Base-by-base conservation (phyloP, 2,113 vertebrate species). In the Protobothrops mucrosquamatus region DNA sequence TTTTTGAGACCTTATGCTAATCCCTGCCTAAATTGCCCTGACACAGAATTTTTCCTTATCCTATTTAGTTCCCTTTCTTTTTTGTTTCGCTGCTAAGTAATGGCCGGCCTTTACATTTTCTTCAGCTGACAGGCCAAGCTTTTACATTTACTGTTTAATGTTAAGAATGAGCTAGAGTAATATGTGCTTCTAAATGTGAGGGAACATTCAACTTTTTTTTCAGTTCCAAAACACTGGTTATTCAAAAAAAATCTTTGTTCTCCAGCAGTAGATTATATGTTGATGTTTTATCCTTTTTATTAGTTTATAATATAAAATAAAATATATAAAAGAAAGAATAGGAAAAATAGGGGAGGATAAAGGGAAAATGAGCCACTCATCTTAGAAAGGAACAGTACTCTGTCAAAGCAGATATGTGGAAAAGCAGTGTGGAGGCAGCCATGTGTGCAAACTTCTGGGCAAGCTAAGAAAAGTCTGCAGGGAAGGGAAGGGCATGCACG, bases 1-100 rank as follows among this genome's bases (percentile, higher is more conserved):
- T 89, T 91, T n/a, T 55, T 57, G 12, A 51, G 64, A 94, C 59
- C 51, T 93, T 46, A 59, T 94, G 87, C 94, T 94, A n/a, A 93
- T 95, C 43, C 29, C 93, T 93, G 1, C 26, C 26, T 61, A 29
- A 2, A 54, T 2, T 5, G 24, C 52, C 29, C 90, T 29, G 23
- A 11, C 29, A 24, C 29, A 43, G 46, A 51, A 34, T 24, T 85
- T 54, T 55, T 12, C 54, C 22, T 39, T 4, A 26, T 1, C 39
- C 23, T 29, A 7, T 52, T 1, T 89, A 89, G 0, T 91, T 93
- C 52, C 34, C 8, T 91, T 85, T 92, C 29, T 1, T 94, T 85
- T 81, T 88, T 89, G 56, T 14, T 2, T 56, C 3, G 0, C 55
- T 56, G 55, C 55, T 56, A 56, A 56, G 55, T 20, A 20, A 5